Evolutionary conservation across 2,888 invertebrate species (phyloP), one percentile per base, ranked within the genome.

Genomic region (Periphyllus acericola): DNA sequence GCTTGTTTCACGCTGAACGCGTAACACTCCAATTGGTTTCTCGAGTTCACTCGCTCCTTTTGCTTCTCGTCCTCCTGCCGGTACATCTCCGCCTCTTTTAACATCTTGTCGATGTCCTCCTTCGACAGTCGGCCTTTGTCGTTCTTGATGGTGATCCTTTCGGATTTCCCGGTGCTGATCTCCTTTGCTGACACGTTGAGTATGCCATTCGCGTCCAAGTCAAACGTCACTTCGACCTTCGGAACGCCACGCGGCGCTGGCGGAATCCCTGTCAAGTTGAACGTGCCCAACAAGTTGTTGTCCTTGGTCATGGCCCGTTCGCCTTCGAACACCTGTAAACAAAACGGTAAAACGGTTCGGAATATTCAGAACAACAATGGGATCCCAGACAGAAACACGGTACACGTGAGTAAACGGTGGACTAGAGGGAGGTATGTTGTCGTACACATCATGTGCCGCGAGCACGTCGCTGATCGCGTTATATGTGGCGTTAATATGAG

Each of bases 221-320:
- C 97, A 90, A 97, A 97, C 0, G 96, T 96, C 0, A 97, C 96
- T 92, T 96, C 93, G 90, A 95, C 94, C 92, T 95, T 95, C 0
- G 95, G 95, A 4, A 95, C 93, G 32, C 96, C 96, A 90, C 96
- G 93, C 0, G 96, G 96, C 0, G 96, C 96, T 52, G 96, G 96
- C 52, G 96, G 91, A 55, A 92, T 92, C 19, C 92, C 92, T 11
- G 90, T 90, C 75, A 90, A 85, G 78, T 90, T 89, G 86, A 90
- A 90, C 72, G 89, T 90, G n/a, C 90, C 90, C 29, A 91, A 92
- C 3, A 96, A 92, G 91, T 98, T 97, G 91, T 98, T 98, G 91
- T 98, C 97, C 91, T 94, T 96, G 89, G 92, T 92, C 92, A 93
- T 92, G 75, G 92, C 92, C 71, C 93, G 83, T 88, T 91, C 91